A percentile compares a stretch with the other conserved stretches of the same genome.
Evolutionary conservation across 2,888 invertebrate genomes (phyloP).

Genomic region (Stratiomys singularior): DNA sequence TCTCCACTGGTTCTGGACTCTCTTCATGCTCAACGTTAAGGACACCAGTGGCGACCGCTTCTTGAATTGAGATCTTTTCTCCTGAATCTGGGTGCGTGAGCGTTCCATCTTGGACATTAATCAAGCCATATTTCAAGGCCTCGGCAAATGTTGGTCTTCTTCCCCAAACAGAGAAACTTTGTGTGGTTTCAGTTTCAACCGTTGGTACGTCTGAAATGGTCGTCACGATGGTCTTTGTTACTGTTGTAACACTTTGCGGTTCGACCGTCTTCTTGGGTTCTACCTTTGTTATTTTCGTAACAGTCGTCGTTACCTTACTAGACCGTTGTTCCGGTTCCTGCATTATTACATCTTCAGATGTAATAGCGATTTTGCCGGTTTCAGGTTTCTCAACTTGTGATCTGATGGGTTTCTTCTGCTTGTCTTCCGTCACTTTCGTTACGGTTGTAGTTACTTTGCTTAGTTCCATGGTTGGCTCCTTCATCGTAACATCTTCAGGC

Average conservation of each 20-base stretch:
- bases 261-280: conserved; percentile 68
- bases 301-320: conserved; percentile 69
- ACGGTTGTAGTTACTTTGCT: no score
- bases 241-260: background rate
- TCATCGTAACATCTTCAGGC: no score
- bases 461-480: no score
- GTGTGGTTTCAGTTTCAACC: conserved; percentile 51
- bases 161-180: conserved; percentile 73
- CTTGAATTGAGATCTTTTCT: conserved; percentile 77
- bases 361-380: no score
- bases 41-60: conserved; percentile 80
- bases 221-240: background rate
- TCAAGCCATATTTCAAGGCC: conserved; percentile 79
- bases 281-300: conserved; percentile 76
- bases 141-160: conserved; percentile 80
- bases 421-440: no score
- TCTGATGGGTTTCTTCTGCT: no score
- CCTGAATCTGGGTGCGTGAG: conserved; percentile 81
- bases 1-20: background rate
- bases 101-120: conserved; percentile 80
- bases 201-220: background rate
- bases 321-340: no score
- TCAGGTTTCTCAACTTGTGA: no score
- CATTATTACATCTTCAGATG: no score
- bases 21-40: conserved; percentile 69